Conservation (phyloP, 1,140 invertebrate genomes). For the Nebria ingens region DNA sequence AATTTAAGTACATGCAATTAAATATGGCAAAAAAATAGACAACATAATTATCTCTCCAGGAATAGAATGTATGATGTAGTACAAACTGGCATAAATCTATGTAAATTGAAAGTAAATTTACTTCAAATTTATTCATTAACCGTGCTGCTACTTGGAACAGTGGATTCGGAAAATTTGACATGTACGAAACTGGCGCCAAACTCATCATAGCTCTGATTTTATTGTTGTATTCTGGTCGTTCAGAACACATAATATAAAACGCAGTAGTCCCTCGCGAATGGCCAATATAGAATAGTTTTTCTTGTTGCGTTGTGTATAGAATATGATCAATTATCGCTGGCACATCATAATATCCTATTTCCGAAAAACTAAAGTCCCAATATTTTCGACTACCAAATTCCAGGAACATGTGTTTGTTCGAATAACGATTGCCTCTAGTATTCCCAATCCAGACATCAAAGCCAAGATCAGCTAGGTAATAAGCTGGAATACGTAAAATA, state of each 20-base stretch:
- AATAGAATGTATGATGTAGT: too few relatives aligned
- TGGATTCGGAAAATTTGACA: constrained; percentile 18
- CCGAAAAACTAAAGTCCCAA: constrained; percentile 48
- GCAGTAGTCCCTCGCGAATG: constrained; percentile 49
- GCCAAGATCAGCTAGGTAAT: constrained; percentile 37
- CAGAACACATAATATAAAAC: constrained; percentile 41
- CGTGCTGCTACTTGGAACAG: background rate
- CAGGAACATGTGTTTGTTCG: constrained; percentile 30
- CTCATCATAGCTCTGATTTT: constrained; percentile 43
- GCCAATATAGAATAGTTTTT: constrained; percentile 42
- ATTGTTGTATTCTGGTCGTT: constrained; percentile 40
- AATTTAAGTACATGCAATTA: too few relatives aligned
- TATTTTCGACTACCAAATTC: constrained; percentile 12
- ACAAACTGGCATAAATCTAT: too few relatives aligned
- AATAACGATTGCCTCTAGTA: constrained; percentile 49
- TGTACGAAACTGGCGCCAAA: constrained; percentile 46
- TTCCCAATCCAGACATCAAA: constrained; percentile 57
- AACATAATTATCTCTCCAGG: too few relatives aligned
- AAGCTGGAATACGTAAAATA: constrained; percentile 31
- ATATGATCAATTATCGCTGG: constrained; percentile 51
- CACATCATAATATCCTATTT: constrained; percentile 54
- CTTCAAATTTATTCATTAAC: too few relatives aligned
- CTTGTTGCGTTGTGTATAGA: constrained; percentile 36
- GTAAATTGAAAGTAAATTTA: too few relatives aligned
- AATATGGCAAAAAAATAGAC: too few relatives aligned